Percentiles rank a stretch among this genome's conserved stretches.
Conservation (phyloP, 2,888 invertebrate genomes). For the Lottia scabra region DNA sequence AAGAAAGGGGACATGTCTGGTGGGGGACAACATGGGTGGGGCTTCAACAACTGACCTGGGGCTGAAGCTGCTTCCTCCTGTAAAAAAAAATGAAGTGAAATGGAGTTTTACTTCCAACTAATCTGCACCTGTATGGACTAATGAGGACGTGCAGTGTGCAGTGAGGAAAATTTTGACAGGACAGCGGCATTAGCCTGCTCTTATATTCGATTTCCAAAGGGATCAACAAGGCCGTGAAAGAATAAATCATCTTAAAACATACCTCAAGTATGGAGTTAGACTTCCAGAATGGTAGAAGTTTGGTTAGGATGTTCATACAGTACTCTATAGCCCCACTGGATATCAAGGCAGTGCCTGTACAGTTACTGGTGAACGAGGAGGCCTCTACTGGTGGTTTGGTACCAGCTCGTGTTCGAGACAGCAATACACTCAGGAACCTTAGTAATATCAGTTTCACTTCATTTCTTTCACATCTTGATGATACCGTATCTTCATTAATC, state of each 20-base stretch:
- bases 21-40: conserved; percentile 78
- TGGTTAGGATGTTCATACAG: conserved; percentile 79
- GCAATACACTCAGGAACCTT: conserved; percentile 80
- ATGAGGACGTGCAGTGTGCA: no score
- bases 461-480: conserved; percentile 6
- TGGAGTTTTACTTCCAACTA: no score
- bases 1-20: conserved; percentile 98
- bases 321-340: conserved; percentile 80
- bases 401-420: conserved; percentile 64
- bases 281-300: conserved; percentile 73
- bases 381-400: conserved; percentile 68
- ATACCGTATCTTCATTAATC: conserved; percentile 60
- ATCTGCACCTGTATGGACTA: no score
- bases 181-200: no score
- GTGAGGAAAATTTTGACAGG: no score
- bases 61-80: conserved; percentile 55
- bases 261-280: conserved; percentile 60
- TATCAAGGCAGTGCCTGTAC: conserved; percentile 79
- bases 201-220: no score
- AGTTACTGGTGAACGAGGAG: conserved; percentile 75
- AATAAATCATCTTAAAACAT: no score
- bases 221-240: no score
- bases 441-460: conserved; percentile 91
- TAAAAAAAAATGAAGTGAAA: not conserved
- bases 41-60: conserved; percentile 81